Conservation (phyloP, 1,140 invertebrate species). For the Drosophila parabipectinata region DNA sequence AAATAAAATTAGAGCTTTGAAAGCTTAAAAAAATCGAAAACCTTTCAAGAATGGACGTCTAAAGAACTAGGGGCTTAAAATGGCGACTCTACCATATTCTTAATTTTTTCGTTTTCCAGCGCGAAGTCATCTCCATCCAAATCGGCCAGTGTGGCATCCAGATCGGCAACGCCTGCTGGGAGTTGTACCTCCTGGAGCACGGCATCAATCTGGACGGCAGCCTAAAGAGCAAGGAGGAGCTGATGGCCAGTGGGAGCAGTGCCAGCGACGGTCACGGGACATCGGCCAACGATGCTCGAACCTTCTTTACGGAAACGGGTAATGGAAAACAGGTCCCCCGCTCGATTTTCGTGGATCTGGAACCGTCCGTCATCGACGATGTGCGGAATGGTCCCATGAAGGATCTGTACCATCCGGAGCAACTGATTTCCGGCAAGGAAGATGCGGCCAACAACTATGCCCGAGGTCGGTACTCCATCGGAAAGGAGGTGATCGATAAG, state of each 20-base stretch:
- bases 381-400: conserved; percentile 87
- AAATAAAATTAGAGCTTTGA: background rate
- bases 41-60: too few species aligned
- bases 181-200: conserved; percentile 90
- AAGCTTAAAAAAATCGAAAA: background rate
- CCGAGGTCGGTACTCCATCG: conserved; percentile 90
- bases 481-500: conserved; percentile 90
- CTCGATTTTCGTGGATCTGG: conserved; percentile 85
- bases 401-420: conserved; percentile 89
- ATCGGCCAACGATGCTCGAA: conserved; percentile 83
- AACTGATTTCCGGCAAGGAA: conserved; percentile 91
- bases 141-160: conserved; percentile 89
- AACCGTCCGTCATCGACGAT: conserved; percentile 86
- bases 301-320: conserved; percentile 88
- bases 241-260: conserved; percentile 66
- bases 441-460: conserved; percentile 94
- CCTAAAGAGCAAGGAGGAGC: conserved; percentile 65
- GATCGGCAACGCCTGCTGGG: conserved; percentile 92
- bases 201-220: conserved; percentile 89
- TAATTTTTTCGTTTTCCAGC: conserved; percentile 72
- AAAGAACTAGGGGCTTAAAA: background rate
- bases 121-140: conserved; percentile 89
- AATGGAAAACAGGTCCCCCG: conserved; percentile 86
- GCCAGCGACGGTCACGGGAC: conserved; percentile 55
- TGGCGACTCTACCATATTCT: background rate